Evolutionary conservation across 2,888 invertebrate genomes (phyloP), one percentile per base, ranked within the genome.

Genomic region (Cryptus viduatorius): DNA sequence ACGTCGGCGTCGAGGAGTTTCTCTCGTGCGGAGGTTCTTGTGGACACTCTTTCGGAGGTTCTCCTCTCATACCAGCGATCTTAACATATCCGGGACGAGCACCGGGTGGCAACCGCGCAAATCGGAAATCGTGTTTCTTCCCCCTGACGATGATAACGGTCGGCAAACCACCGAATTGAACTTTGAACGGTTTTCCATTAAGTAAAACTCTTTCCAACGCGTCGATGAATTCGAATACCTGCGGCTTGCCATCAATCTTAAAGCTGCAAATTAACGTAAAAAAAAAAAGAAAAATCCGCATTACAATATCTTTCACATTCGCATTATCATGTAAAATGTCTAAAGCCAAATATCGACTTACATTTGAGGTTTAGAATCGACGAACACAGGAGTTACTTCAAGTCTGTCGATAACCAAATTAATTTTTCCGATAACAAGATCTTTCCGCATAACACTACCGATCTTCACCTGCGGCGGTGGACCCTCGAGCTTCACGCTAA

Each of bases 381-480:
- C 94, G 93, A 97, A 98, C 0, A 98, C 95, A 0, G 98, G 97
- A 86, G 96, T 96, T 94, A 97, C 96, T 75, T 96, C 96, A 77
- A 96, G 96, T 0, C 97, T 98, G 93, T 98, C 96, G 4, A 98
- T 96, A 76, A 98, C 97, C 82, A 98, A 94, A 92, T 97, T 97
- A 81, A 98, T 97, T 94, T 97, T 97, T 0, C 97, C 98, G 0
- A 97, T 96, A 0, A 98, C 97, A 64, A 98, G 94, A 93, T 98
- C 98, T 14, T 96, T 96, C 42, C 98, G 95, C 88, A 96, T 96
- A 1, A 94, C 94, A 48, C 96, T 96, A 0, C 98, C 97, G 83
- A 99, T 98, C 92, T 97, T 97, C 0, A 99, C 99, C 94, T 98
- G 98, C 0, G 99, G 99, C 3, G 98, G 96, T 0, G 98, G 98